phyloP scores from a whole-genome alignment of 2,113 vertebrate genomes.

The Dolichotis patagonum region DNA sequence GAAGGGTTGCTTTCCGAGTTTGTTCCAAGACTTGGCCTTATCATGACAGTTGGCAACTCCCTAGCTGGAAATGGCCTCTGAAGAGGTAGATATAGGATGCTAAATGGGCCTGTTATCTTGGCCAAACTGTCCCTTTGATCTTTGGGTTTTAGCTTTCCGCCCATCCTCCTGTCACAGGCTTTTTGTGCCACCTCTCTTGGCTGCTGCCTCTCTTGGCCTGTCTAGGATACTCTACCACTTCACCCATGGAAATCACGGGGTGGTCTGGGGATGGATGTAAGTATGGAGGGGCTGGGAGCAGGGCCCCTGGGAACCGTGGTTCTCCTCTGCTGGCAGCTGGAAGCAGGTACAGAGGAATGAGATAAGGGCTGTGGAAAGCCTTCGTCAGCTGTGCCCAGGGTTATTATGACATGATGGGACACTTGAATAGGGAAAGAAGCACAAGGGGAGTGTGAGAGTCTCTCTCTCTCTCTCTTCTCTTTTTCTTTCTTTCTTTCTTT shows the following conservation, averaged over 20 bases:
- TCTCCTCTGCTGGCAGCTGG: not conserved
- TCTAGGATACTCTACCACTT: not conserved
- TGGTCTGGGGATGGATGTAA: not conserved
- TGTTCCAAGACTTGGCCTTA: not conserved
- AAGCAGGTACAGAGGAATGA: not conserved
- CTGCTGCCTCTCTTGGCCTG: not conserved
- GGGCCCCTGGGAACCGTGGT: not conserved
- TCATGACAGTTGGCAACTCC: not conserved
- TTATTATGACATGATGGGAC: not conserved
- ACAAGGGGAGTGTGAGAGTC: not conserved
- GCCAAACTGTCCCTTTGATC: not conserved
- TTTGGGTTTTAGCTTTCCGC: not conserved
- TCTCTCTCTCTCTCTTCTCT: not conserved
- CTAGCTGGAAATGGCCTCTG: not conserved
- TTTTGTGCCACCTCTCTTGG: not conserved
- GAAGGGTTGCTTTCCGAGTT: not conserved
- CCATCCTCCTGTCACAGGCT: not conserved
- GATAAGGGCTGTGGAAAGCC: not conserved
- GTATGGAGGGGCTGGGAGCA: not conserved
- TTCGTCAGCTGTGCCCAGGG: not conserved
- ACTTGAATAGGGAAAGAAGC: not conserved
- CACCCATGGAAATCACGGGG: fast-evolving
- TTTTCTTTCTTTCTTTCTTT: not conserved
- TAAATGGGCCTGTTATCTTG: not conserved
- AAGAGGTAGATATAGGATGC: not conserved